Evolutionary conservation across 2,888 invertebrate species (phyloP).

Genomic region (Dilophus febrilis): DNA sequence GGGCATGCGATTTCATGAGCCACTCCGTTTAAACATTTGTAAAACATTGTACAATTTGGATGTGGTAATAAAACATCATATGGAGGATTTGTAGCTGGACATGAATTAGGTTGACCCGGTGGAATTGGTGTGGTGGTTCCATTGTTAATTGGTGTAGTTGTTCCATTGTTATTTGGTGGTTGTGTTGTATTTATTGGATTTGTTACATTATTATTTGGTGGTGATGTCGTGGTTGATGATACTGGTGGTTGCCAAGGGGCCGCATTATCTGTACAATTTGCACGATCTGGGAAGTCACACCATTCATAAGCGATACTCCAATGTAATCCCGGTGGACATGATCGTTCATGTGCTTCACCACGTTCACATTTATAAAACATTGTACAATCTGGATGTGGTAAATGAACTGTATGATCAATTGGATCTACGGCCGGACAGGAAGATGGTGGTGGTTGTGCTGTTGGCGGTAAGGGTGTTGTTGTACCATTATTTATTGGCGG

Average conservation of each 20-base stretch:
- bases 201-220: neutral
- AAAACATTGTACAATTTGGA: conserved; percentile 3
- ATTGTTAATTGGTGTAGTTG: neutral
- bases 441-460: too few species aligned
- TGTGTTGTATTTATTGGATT: neutral
- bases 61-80: neutral
- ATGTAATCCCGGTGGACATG: neutral
- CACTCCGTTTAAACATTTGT: conserved; percentile 2
- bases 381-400: conserved; percentile 1
- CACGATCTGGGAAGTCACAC: conserved; percentile 1
- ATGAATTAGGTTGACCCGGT: too few species aligned
- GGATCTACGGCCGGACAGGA: neutral
- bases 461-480: too few species aligned
- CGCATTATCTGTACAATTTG: neutral
- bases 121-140: neutral
- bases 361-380: conserved; percentile 5
- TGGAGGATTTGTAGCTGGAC: too few species aligned
- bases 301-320: neutral
- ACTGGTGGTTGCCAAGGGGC: too few species aligned
- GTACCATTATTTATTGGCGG: too few species aligned
- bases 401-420: too few species aligned
- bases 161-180: too few species aligned
- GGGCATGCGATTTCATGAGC: neutral
- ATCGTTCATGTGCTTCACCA: neutral
- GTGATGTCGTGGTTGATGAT: too few species aligned